phyloP scores from a whole-genome alignment of 2,888 invertebrate genomes.

The Drosophila glabriapex region DNA sequence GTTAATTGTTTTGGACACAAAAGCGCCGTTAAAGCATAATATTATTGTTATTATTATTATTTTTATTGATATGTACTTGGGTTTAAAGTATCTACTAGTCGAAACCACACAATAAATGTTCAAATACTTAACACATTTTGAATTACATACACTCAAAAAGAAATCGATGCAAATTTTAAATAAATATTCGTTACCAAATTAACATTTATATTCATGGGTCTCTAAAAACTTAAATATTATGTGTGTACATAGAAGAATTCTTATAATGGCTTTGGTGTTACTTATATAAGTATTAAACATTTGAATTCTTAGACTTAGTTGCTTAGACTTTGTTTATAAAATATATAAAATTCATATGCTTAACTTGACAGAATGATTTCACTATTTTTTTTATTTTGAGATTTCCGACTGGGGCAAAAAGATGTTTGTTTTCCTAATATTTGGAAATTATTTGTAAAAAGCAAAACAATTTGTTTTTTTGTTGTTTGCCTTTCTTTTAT shows the following conservation, averaged over 20 bases:
- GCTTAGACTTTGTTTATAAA: not conserved
- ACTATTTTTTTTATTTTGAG: no score
- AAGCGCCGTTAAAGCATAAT: not conserved
- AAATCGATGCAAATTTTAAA: no score
- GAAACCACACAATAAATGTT: not conserved
- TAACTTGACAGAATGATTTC: not conserved
- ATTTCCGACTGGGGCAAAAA: not conserved
- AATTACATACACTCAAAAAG: not conserved
- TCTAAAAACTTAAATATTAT: no score
- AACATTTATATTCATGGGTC: no score
- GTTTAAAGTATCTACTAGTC: not conserved
- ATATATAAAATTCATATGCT: not conserved
- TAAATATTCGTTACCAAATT: no score
- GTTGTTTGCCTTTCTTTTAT: not conserved
- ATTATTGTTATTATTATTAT: not conserved
- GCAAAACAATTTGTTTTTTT: not conserved
- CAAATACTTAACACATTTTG: not conserved
- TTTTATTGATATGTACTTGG: not conserved
- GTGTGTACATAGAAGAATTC: not conserved
- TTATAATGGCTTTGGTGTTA: not conserved
- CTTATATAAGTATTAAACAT: not conserved
- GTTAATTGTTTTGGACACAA: not conserved
- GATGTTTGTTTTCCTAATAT: not conserved
- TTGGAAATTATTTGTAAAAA: not conserved
- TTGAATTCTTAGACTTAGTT: not conserved